These are phyloP conservation scores for Odiellus spinosus DNA, from an alignment of 2,888 invertebrate genomes.

Conservation along the genomic window DNA sequence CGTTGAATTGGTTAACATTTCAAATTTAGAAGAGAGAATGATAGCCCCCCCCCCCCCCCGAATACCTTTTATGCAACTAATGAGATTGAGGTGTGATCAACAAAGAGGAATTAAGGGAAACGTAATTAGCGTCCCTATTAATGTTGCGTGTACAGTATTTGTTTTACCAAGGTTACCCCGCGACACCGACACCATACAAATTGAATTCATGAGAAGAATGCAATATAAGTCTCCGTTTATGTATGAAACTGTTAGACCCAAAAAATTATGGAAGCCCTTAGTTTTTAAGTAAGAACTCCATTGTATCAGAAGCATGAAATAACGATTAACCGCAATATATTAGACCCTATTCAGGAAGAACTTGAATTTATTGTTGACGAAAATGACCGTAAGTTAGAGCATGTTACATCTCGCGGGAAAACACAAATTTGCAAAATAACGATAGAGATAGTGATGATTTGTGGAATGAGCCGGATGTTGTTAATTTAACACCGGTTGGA, in stretches of 20 bases:
- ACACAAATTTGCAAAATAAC: neutral
- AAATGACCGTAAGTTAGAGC: too few species aligned
- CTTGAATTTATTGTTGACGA: too few species aligned
- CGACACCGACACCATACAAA: too few species aligned
- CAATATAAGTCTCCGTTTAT: too few species aligned
- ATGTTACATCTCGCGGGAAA: neutral
- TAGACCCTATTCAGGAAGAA: too few species aligned
- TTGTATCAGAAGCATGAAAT: neutral
- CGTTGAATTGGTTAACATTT: neutral
- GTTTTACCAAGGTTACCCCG: too few species aligned
- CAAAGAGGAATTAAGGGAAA: slow-evolving; percentile 19
- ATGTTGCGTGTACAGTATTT: neutral
- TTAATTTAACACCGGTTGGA: too few species aligned
- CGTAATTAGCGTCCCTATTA: slow-evolving; percentile 24
- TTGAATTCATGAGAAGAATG: too few species aligned
- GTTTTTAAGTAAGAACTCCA: neutral
- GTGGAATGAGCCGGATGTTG: too few species aligned
- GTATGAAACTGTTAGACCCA: neutral
- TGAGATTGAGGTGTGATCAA: slow-evolving; percentile 22
- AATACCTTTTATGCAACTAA: slow-evolving; percentile 27
- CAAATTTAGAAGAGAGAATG: slow-evolving; percentile 26
- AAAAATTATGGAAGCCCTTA: slow-evolving; percentile 1
- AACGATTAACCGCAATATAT: neutral
- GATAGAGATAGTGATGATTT: too few species aligned
- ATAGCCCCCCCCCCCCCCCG: slow-evolving; percentile 25